Conservation (phyloP, 2,888 invertebrate species). For the Ceramica pisi region DNA sequence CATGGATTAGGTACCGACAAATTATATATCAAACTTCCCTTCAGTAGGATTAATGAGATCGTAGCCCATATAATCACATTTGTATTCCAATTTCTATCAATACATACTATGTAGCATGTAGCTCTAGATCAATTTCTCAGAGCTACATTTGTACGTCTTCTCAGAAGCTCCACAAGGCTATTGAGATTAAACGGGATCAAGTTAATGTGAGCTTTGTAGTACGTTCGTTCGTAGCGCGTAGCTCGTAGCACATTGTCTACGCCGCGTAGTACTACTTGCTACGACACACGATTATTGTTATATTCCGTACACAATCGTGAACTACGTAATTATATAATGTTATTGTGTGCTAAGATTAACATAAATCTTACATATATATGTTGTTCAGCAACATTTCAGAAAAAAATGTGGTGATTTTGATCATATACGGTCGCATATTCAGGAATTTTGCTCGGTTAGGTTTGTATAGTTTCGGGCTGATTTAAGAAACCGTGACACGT, state of each 20-base stretch:
- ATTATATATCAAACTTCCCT: not conserved
- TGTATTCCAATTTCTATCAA: not conserved
- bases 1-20: too few relatives aligned
- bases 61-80: not conserved
- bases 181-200: slow-evolving; percentile 53
- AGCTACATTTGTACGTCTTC: slow-evolving; percentile 24
- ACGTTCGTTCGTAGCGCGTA: slow-evolving; percentile 39
- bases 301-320: slow-evolving; percentile 22
- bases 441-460: not conserved
- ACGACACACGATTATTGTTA: slow-evolving; percentile 35
- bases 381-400: not conserved
- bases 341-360: not conserved
- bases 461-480: too few relatives aligned
- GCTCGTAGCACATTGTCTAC: slow-evolving; percentile 54
- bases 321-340: slow-evolving; percentile 3
- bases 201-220: slow-evolving; percentile 40
- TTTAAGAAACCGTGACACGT: not conserved
- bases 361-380: not conserved
- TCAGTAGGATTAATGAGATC: not conserved
- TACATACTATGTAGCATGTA: not conserved
- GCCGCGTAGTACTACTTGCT: slow-evolving; percentile 43
- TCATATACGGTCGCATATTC: too few relatives aligned
- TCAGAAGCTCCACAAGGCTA: slow-evolving; percentile 37
- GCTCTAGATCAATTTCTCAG: slow-evolving; percentile 32
- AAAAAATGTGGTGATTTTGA: not conserved